Evolutionary conservation across 1,140 invertebrate species (phyloP).

Genomic region (Muscidifurax raptorellus): DNA sequence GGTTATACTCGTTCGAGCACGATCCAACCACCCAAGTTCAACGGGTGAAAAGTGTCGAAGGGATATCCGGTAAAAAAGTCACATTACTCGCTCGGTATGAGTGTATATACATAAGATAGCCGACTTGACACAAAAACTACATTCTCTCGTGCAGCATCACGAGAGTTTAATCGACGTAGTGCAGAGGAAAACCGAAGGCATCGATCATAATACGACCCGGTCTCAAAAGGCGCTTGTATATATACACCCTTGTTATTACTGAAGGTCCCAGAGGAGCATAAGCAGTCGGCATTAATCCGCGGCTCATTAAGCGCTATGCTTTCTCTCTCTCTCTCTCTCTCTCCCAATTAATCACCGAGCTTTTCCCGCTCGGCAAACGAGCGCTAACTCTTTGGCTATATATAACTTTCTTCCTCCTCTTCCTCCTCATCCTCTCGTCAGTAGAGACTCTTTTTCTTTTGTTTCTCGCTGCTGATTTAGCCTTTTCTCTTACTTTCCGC

Average conservation of each 20-base stretch:
- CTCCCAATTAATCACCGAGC: constrained; percentile 68
- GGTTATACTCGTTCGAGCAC: too few species aligned
- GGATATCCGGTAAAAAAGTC: background rate
- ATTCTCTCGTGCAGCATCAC: too few species aligned
- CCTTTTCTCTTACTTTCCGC: background rate
- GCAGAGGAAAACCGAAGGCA: background rate
- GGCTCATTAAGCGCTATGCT: constrained; percentile 64
- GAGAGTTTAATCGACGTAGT: constrained; percentile 21
- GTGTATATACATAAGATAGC: background rate
- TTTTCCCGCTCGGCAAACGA: constrained; percentile 40
- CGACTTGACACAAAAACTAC: background rate
- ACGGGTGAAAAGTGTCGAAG: too few species aligned
- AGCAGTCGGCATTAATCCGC: constrained; percentile 66
- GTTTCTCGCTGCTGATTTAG: background rate
- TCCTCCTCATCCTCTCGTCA: background rate
- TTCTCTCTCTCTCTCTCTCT: constrained; percentile 59
- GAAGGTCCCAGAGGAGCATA: background rate
- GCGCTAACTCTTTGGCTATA: background rate
- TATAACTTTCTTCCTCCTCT: background rate
- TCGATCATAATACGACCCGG: background rate
- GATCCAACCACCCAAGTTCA: too few species aligned
- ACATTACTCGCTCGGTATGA: background rate
- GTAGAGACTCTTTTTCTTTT: background rate
- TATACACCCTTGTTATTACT: background rate
- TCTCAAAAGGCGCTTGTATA: background rate